Evolutionary conservation across 2,888 invertebrate genomes (phyloP).

Genomic region (Halocaridina rubra): DNA sequence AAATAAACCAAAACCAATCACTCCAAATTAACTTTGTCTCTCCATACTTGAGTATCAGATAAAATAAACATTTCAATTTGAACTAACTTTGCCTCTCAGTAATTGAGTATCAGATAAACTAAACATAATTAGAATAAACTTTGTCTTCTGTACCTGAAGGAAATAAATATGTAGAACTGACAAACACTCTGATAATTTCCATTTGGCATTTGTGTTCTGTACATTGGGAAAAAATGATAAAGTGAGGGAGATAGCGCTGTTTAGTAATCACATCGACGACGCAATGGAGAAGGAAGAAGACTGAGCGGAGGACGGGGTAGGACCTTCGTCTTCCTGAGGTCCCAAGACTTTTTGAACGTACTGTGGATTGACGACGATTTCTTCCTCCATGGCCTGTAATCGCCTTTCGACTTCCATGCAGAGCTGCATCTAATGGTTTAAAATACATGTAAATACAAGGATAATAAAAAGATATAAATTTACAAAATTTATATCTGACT

Average conservation of each 20-base stretch:
- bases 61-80: no score
- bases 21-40: no score
- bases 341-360: constrained; percentile 73
- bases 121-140: no score
- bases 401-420: constrained; percentile 91
- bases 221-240: constrained; percentile 29
- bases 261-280: constrained; percentile 8
- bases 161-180: no score
- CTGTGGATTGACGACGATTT: constrained; percentile 91
- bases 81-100: no score
- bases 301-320: constrained; percentile 35
- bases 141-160: no score
- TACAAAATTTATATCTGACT: no score
- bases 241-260: constrained; percentile 23
- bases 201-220: not conserved
- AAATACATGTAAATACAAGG: not conserved
- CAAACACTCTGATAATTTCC: no score
- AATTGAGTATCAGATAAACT: no score
- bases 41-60: no score
- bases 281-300: constrained; percentile 7
- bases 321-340: constrained; percentile 60
- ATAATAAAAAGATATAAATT: no score
- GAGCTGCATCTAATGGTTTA: constrained; percentile 76
- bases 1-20: no score
- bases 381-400: constrained; percentile 92